phyloP scores from a whole-genome alignment of 2,888 invertebrate species.

The Physocephala rufipes region DNA sequence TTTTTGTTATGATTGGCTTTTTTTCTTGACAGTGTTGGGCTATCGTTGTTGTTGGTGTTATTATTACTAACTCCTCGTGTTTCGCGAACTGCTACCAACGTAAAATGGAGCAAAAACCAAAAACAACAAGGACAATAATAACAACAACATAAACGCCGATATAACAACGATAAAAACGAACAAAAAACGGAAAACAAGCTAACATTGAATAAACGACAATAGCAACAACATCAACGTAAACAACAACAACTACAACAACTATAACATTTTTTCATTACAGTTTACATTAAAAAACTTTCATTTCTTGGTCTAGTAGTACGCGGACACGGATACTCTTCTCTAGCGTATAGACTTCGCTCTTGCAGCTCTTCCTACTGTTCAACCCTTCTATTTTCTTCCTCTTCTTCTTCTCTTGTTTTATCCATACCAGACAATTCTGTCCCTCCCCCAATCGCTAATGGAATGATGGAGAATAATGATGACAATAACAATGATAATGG shows the following conservation, averaged over 20 bases:
- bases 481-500: too few relatives aligned
- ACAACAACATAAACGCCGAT: conserved; percentile 2
- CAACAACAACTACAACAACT: conserved; percentile 33
- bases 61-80: conserved; percentile 9
- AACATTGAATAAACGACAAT: conserved; percentile 26
- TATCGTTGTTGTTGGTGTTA: conserved; percentile 5
- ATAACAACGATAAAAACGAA: conserved; percentile 17
- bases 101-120: conserved; percentile 27
- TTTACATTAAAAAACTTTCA: too few relatives aligned
- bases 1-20: conserved; percentile 8
- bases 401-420: not conserved
- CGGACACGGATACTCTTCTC: not conserved
- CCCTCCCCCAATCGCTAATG: too few relatives aligned
- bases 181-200: not conserved
- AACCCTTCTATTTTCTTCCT: not conserved
- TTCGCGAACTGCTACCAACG: conserved; percentile 34
- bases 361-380: not conserved
- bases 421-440: too few relatives aligned
- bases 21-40: conserved; percentile 15
- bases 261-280: conserved; percentile 35
- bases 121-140: not conserved
- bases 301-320: conserved; percentile 24
- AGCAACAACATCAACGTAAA: conserved; percentile 34
- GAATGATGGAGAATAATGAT: too few relatives aligned
- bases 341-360: not conserved